These are phyloP conservation scores for Poeciliopsis occidentalis DNA, from an alignment of 2,113 vertebrate species.

Conservation along the genomic window DNA sequence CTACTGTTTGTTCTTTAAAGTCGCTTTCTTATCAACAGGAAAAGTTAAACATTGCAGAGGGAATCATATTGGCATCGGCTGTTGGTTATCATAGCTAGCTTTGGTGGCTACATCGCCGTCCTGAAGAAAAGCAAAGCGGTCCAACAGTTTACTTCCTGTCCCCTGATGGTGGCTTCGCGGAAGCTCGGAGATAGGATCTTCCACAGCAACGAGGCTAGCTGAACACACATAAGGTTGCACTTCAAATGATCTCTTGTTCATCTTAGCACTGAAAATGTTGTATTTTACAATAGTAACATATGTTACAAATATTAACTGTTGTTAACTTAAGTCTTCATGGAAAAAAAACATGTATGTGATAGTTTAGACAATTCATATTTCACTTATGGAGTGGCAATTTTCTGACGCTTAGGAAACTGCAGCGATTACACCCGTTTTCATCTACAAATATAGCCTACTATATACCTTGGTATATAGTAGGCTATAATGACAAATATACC, in stretches of 20 bases:
- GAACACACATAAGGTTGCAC: background rate
- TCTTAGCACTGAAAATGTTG: background rate
- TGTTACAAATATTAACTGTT: too few relatives aligned
- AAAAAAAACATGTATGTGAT: too few relatives aligned
- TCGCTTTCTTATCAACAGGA: slow-evolving; percentile 14
- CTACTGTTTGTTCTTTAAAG: slow-evolving; percentile 36
- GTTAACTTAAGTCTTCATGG: too few relatives aligned
- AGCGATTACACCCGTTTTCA: too few relatives aligned
- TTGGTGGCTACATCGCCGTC: slow-evolving; percentile 23
- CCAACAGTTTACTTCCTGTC: slow-evolving; percentile 53
- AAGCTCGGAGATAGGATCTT: background rate
- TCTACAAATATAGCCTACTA: too few relatives aligned
- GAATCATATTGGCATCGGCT: slow-evolving; percentile 4
- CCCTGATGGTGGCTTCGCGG: slow-evolving; percentile 28
- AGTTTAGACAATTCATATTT: too few relatives aligned
- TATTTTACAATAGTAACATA: background rate
- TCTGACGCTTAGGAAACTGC: too few relatives aligned
- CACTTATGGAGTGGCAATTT: too few relatives aligned
- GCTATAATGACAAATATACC: too few relatives aligned
- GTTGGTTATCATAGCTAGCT: slow-evolving; percentile 41
- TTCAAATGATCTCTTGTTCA: background rate
- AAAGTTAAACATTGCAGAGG: background rate
- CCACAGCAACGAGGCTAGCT: background rate
- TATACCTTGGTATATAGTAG: too few relatives aligned
- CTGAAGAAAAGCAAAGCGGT: slow-evolving; percentile 9